A percentile compares a stretch with the other conserved stretches of the same genome.
phyloP scores from a whole-genome alignment of 2,113 vertebrate species.

The Sinosuthora webbiana region DNA sequence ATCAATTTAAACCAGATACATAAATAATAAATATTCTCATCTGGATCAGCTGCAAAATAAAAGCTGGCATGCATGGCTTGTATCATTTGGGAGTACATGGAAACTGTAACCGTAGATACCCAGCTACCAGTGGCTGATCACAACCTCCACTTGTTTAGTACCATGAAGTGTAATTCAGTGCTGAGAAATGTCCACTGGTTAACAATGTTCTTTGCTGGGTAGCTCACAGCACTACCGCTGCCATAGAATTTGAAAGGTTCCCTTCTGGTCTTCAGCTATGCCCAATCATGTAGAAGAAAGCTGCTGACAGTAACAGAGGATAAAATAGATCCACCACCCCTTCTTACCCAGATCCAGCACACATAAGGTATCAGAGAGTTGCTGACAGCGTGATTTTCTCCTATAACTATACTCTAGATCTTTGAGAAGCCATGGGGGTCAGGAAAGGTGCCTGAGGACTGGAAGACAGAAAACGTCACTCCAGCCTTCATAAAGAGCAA shows the following conservation, averaged over 20 bases:
- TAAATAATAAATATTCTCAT: background rate
- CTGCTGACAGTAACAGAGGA: background rate
- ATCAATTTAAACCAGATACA: background rate
- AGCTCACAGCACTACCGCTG: background rate
- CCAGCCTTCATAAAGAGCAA: background rate
- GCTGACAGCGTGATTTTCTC: background rate
- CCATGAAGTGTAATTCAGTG: background rate
- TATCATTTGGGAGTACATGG: background rate
- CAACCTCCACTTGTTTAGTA: background rate
- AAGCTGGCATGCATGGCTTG: background rate
- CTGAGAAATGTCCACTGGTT: background rate
- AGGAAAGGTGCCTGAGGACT: background rate
- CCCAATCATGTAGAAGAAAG: background rate
- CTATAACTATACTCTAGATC: background rate
- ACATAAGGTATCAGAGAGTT: background rate
- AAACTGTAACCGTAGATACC: background rate
- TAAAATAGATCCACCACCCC: background rate
- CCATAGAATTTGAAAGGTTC: background rate
- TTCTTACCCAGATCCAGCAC: background rate
- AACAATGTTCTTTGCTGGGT: background rate
- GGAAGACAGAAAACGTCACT: background rate
- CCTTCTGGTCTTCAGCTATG: background rate
- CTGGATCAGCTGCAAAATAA: background rate
- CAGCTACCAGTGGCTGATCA: background rate
- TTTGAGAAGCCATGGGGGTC: background rate